phyloP scores from a whole-genome alignment of 2,113 vertebrate species.

The Lanius ludovicianus region DNA sequence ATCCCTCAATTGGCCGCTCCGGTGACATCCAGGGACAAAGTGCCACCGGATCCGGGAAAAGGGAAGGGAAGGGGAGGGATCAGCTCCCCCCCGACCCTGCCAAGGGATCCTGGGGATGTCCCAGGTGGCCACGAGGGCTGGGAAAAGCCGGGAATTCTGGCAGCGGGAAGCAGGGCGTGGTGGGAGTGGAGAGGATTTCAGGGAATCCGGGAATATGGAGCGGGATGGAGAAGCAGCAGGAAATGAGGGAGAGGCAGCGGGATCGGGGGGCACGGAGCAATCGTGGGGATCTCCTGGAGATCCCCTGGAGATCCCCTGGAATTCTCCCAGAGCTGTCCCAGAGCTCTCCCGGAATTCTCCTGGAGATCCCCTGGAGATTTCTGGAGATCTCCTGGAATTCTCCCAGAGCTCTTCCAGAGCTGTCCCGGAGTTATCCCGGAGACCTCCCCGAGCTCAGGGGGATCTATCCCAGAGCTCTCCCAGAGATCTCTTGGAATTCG shows the following conservation, averaged over 20 bases:
- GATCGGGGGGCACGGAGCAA: not conserved
- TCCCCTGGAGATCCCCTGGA: not conserved
- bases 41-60: not conserved
- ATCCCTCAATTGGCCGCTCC: not conserved
- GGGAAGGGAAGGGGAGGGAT: not conserved
- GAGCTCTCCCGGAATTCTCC: not conserved
- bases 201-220: not conserved
- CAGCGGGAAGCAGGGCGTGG: not conserved
- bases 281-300: not conserved
- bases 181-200: not conserved
- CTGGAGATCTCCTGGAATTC: not conserved
- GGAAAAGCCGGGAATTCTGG: not conserved
- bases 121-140: fast-evolving
- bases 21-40: not conserved
- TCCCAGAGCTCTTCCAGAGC: not conserved
- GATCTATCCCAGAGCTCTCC: too few relatives aligned
- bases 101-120: not conserved
- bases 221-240: not conserved
- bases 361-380: not conserved
- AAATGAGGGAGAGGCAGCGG: not conserved
- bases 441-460: not conserved
- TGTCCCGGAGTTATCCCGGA: not conserved
- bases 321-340: too few relatives aligned
- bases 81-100: too few relatives aligned
- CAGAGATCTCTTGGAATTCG: not conserved